These are phyloP conservation scores for Metacarcinus magister DNA, from an alignment of 2,888 invertebrate species.

Conservation along the genomic window DNA sequence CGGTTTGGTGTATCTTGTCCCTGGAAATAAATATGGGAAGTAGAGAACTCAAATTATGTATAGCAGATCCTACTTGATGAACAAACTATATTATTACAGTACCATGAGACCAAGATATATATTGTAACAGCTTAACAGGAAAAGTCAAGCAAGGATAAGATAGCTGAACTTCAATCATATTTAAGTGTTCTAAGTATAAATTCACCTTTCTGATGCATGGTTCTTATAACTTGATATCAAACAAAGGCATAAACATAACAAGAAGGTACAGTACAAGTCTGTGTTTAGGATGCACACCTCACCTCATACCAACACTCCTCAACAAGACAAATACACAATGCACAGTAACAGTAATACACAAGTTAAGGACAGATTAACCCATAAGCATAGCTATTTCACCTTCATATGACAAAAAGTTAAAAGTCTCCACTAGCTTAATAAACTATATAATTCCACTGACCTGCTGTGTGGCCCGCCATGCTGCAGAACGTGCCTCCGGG, in stretches of 20 bases:
- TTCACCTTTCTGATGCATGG: too few species aligned
- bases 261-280: too few species aligned
- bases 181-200: background rate
- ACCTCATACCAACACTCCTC: background rate
- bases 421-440: background rate
- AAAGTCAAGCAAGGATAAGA: background rate
- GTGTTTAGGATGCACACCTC: background rate
- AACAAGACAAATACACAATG: too few species aligned
- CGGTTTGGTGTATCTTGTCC: background rate
- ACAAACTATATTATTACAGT: background rate
- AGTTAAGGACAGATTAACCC: background rate
- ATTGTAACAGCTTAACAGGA: background rate
- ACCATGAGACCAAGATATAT: background rate
- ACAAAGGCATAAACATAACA: too few species aligned
- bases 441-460: background rate
- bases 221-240: too few species aligned
- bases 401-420: too few species aligned
- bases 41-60: background rate
- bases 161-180: background rate
- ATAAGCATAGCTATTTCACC: too few species aligned
- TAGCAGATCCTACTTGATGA: background rate
- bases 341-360: too few species aligned
- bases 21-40: conserved; percentile 16
- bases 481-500: conserved; percentile 30
- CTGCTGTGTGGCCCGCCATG: conserved; percentile 62